Base-by-base conservation (phyloP, 2,797 vertebrate genomes). In the Melanotaenia nigrans region DNA sequence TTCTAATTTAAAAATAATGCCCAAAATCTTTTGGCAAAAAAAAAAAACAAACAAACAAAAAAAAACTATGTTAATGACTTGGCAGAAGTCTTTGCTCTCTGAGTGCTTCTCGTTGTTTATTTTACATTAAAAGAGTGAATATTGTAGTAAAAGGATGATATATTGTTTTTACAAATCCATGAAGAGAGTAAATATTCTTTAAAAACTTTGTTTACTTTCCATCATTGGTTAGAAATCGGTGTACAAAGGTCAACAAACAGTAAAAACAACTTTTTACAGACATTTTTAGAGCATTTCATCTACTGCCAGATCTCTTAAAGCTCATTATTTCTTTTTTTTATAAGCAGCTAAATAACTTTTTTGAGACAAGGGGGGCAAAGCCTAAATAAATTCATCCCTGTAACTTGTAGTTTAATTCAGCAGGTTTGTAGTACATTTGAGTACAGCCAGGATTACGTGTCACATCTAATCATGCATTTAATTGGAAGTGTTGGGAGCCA, bases 401-500 rank as follows among this genome's bases (percentile, higher is more conserved):
- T 53, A 25, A 53, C 22, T 14, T 59, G 35, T 35, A 24, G 33
- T 36, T 75, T 58, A 56, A 68, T 71, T 35, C 61, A 53, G 47
- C 14, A 18, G 35, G 4, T 67, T 73, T 61, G 25, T 13, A 3
- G 20, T 57, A 61, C 53, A n/a, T 61, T 65, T 64, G n/a, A 65
- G 24, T 42, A 32, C 35, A 63, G 51, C 62, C 65, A 55, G 36
- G 56, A 78, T 71, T 42, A 59, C 2, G 4, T 51, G 11, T 40
- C 33, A 24, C 20, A 12, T 66, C 38, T 61, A 8, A 11, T 22
- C 30, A 25, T 70, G 35, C 57, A 35, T 66, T 68, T 56, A 18
- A 68, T 33, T 75, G 53, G 58, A 86, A 61, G 1, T 32, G 40
- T 63, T 53, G 56, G 13, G 66, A 25, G 69, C 72, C 65, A 69